A percentile compares a stretch with the other conserved stretches of the same genome.
Conservation (phyloP, 2,797 vertebrate genomes). For the Mus minutoides region DNA sequence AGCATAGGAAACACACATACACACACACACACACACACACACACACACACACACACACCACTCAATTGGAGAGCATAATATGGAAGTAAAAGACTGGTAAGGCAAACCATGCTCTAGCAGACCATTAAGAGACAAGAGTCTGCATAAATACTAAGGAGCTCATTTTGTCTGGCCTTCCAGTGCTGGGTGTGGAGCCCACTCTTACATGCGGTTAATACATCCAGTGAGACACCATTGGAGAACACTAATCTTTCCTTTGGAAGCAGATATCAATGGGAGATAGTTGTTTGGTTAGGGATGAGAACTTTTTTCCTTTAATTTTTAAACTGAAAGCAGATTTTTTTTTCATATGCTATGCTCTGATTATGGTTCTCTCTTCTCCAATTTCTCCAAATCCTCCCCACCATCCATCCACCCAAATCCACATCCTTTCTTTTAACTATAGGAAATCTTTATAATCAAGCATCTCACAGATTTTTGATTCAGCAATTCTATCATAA, state of each 20-base stretch:
- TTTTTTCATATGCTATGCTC: too few species aligned
- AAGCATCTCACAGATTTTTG: neutral
- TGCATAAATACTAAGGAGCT: neutral
- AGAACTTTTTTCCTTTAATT: neutral
- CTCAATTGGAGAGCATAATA: neutral
- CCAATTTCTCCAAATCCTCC: neutral
- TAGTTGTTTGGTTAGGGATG: neutral
- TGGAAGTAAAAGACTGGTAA: neutral
- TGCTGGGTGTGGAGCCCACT: neutral
- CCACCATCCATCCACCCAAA: neutral
- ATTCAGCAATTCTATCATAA: neutral
- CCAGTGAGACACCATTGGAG: neutral
- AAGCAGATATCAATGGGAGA: neutral
- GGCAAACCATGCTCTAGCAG: neutral
- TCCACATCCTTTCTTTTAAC: neutral
- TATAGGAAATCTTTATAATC: neutral
- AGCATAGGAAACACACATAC: neutral
- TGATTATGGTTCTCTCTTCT: neutral
- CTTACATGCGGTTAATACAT: neutral
- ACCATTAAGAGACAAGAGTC: too few species aligned
- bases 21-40: too few species aligned
- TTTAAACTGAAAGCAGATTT: neutral
- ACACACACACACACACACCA: neutral
- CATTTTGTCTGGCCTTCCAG: neutral
- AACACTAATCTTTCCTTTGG: neutral